Conservation (phyloP, 2,113 vertebrate genomes). For the Cephalopholis sonnerati region DNA sequence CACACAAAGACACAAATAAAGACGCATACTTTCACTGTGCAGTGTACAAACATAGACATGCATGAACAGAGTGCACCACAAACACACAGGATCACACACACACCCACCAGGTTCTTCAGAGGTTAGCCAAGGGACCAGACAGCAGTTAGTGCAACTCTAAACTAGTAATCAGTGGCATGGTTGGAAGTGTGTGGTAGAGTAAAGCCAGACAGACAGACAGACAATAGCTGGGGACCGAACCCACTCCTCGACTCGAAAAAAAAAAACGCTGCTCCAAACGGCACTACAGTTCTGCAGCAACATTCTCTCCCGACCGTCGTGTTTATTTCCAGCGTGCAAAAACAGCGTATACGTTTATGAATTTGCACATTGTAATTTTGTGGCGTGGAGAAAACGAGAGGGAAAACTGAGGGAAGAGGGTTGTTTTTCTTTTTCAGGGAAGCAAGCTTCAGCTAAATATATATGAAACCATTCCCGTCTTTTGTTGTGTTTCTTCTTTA, state of each 20-base stretch:
- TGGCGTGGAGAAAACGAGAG: conserved; percentile 70
- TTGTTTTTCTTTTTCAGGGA: conserved; percentile 70
- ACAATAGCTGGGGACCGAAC: conserved; percentile 70
- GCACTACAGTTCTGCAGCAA: conserved; percentile 26
- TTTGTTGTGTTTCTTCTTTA: conserved; percentile 46
- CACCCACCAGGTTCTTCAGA: conserved; percentile 65
- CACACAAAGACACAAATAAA: conserved; percentile 58
- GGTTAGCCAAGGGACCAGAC: conserved; percentile 79
- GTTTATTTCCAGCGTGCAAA: conserved; percentile 83
- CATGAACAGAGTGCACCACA: conserved; percentile 71
- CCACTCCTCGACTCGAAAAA: conserved; percentile 50
- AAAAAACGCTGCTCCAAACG: conserved; percentile 24
- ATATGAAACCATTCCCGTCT: conserved; percentile 56
- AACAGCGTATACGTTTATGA: conserved; percentile 77
- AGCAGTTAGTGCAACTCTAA: conserved; percentile 72
- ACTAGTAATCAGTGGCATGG: conserved; percentile 76
- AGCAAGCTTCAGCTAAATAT: conserved; percentile 65
- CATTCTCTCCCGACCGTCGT: conserved; percentile 54
- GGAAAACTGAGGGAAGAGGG: conserved; percentile 68
- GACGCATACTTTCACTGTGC: conserved; percentile 73
- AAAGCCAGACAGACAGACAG: conserved; percentile 67
- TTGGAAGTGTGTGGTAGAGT: conserved; percentile 70
- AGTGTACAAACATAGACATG: conserved; percentile 78
- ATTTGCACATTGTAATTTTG: conserved; percentile 86
- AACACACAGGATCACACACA: conserved; percentile 51